Evolutionary conservation across 2,113 vertebrate species (phyloP), one percentile per base, ranked within the genome.

Genomic region (Zosterops lateralis): DNA sequence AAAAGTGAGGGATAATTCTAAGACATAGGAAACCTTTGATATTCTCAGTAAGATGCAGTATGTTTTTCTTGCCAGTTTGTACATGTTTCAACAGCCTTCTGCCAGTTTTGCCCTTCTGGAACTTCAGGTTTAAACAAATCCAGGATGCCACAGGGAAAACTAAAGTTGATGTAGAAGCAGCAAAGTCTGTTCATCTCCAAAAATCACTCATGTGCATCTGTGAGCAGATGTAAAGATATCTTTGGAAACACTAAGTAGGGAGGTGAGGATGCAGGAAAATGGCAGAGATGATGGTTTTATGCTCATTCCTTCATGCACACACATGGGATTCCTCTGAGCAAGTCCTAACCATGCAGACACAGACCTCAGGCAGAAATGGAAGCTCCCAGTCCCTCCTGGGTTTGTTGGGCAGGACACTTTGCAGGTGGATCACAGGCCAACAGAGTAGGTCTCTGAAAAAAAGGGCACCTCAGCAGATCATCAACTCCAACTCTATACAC

Each of bases 101-200:
- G 42, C 61, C 68, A 9, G 68, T 66, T 96, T 90, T 68, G 38
- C 2, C 5, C 70, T 91, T 84, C 80, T 81, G 48, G 77, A 95
- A 82, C 64, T 93, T 93, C 81, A 95, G 51, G 84, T 93, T 95
- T 96, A 91, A 95, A 89, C 81, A 94, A 92, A 95, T 87, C 42
- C 66, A 87, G 72, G 56, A 38, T 77, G 89, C 93, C 74, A 94
- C 34, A 62, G 67, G 77, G 81, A 70, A 90, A 90, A 79, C 50
- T 58, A n/a, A 89, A 93, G 67, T 57, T 62, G 32, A 78, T 68
- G 32, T 53, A 90, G 74, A 89, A 82, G 66, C 29, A 91, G 87
- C 89, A 95, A 91, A 89, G 89, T 58, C 70, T 85, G 78, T 78
- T 94, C 58, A 28, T 71, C 84, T 84, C 87, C 62, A 73, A 44